Percentiles rank a stretch among this genome's conserved stretches.
Evolutionary conservation across 2,113 vertebrate species (phyloP).

Genomic region (Notothenia coriiceps): DNA sequence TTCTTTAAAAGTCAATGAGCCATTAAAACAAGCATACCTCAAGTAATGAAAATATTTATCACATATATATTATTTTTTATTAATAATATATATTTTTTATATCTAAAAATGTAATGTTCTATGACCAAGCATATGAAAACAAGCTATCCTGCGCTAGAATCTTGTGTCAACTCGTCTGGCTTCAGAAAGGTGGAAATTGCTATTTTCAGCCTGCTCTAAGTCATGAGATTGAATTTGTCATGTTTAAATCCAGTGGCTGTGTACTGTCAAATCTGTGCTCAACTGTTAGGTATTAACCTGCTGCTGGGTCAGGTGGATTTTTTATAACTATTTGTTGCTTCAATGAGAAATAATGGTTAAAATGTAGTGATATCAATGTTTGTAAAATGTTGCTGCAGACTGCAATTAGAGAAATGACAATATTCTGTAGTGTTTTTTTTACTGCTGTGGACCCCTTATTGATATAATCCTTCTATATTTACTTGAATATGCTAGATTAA

Average conservation of each 20-base stretch:
- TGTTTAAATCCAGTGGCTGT: constrained; percentile 44
- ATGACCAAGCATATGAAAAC: constrained; percentile 6
- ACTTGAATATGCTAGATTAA: background rate
- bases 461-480: background rate
- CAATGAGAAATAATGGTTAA: constrained; percentile 19
- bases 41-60: background rate
- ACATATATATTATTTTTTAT: background rate
- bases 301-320: constrained; percentile 23
- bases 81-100: background rate
- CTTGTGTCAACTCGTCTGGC: constrained; percentile 48
- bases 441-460: background rate
- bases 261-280: constrained; percentile 37
- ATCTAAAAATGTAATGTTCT: background rate
- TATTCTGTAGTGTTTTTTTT: background rate
- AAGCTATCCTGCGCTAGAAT: constrained; percentile 3
- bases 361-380: background rate
- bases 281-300: constrained; percentile 44
- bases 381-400: background rate
- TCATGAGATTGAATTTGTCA: constrained; percentile 63
- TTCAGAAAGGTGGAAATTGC: constrained; percentile 36
- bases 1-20: background rate
- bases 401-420: background rate
- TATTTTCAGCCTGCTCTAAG: constrained; percentile 62
- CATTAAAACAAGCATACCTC: background rate
- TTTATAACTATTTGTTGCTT: background rate